A percentile compares a stretch with the other conserved stretches of the same genome.
phyloP scores from a whole-genome alignment of 37 sponge, comb jelly and placozoan species.

The Ephydatia muelleri region DNA sequence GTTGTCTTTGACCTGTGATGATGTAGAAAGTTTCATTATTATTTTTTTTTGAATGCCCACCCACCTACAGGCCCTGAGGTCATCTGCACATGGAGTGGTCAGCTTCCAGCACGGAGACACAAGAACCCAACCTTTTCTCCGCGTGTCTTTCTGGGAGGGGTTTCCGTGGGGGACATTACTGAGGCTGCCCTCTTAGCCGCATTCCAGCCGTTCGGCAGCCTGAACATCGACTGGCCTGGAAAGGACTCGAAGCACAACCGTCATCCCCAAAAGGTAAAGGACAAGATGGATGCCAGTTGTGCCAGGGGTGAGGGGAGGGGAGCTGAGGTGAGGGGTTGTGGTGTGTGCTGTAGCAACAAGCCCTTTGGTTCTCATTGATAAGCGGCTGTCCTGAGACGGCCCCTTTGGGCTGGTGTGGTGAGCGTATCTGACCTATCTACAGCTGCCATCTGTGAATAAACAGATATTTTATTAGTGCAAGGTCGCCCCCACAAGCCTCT shows the following conservation, averaged over 20 bases:
- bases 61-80: slow-evolving; percentile 47
- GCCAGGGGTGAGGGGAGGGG: background rate
- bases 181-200: slow-evolving; percentile 78
- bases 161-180: slow-evolving; percentile 99
- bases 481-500: background rate
- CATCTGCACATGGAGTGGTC: slow-evolving; percentile 96
- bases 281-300: no score
- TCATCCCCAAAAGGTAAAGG: slow-evolving; percentile 93
- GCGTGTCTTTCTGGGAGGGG: slow-evolving; percentile 97
- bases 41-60: background rate
- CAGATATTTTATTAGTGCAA: background rate
- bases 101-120: slow-evolving; percentile 84
- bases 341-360: no score
- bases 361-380: background rate
- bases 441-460: background rate
- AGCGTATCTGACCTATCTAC: background rate
- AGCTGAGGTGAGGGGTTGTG: no score
- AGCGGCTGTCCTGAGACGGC: background rate
- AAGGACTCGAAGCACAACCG: slow-evolving; percentile 91
- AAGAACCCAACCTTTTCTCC: slow-evolving; percentile 94
- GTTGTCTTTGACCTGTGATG: no score
- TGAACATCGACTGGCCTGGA: slow-evolving; percentile 98
- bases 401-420: background rate
- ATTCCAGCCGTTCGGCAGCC: slow-evolving; percentile 84
- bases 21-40: background rate